A percentile compares a stretch with the other conserved stretches of the same genome.
phyloP scores from a whole-genome alignment of 2,113 vertebrate species.

The Pseudois nayaur region DNA sequence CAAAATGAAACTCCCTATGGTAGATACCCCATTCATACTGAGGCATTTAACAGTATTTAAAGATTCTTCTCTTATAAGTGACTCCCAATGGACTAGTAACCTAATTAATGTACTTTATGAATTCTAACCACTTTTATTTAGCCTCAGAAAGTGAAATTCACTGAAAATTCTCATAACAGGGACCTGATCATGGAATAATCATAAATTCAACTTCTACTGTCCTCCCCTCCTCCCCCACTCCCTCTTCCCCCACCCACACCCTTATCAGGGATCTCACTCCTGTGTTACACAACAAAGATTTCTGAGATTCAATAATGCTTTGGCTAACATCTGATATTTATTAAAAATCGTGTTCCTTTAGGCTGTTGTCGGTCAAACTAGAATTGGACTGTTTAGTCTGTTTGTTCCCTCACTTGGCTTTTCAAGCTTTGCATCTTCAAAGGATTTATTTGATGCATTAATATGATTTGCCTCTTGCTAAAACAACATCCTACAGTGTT shows the following conservation, averaged over 20 bases:
- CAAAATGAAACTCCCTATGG: conserved; percentile 18
- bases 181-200: background rate
- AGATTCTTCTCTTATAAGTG: conserved; percentile 38
- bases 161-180: background rate
- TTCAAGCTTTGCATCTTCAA: conserved; percentile 28
- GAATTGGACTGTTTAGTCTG: background rate
- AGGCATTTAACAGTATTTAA: conserved; percentile 57
- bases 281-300: background rate
- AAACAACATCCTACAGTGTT: background rate
- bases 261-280: background rate
- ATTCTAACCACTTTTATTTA: background rate
- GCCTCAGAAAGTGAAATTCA: background rate
- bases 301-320: background rate
- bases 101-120: conserved; percentile 54
- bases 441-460: conserved; percentile 26
- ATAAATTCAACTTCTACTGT: background rate
- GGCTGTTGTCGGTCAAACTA: background rate
- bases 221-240: rapidly evolving
- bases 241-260: rapidly evolving
- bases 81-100: conserved; percentile 24
- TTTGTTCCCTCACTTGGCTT: conserved; percentile 16
- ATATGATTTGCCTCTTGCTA: conserved; percentile 33
- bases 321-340: conserved; percentile 48
- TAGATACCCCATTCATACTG: conserved; percentile 52
- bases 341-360: conserved; percentile 38